Base-by-base conservation (phyloP, 2,797 vertebrate genomes). In the Sebastes ruberrimus region DNA sequence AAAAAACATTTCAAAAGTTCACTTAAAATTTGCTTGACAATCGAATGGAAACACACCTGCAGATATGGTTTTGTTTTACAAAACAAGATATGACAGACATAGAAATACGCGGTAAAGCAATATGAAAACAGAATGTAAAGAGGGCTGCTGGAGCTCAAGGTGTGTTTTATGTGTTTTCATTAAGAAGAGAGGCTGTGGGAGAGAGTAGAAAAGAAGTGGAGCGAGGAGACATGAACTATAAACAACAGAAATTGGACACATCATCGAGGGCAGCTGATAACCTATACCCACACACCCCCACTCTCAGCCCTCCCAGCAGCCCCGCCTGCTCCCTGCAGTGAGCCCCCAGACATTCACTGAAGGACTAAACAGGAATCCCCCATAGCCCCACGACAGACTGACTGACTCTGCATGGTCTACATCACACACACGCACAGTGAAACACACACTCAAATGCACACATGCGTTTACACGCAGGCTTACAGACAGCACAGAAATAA, bases 281-380 rank as follows among this genome's bases (percentile, higher is more conserved):
- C 13, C 13, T 49, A 49, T 46, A 46, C 9, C 16, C n/a, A 63
- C 38, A 14, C 69, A 32, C 7, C 38, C 71, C n/a, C 32, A 4
- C 32, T n/a, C 3, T 18, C 28, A 18, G 20, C 42, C 49, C 35
- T 22, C 71, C 35, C 70, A 27, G 18, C 59, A 55, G 75, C 75
- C 71, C 84, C 16, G 6, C 81, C 84, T 22, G 3, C 74, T 75
- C 84, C 74, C 85, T 71, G 74, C 68, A 81, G 62, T 6, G 77
- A 86, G 89, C 61, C 86, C 79, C 82, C 80, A 89, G 81, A 87
- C 74, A 66, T 74, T 86, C 81, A 76, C 59, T 6, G n/a, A 74
- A 83, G 87, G 84, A 81, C 88, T 82, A 66, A 88, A 84, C 81
- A 92, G 90, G 91, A 94, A 90, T 93, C 91, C 90, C 91, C 85